Evolutionary conservation across 2,797 vertebrate genomes (phyloP).

Genomic region (Capromys pilorides): DNA sequence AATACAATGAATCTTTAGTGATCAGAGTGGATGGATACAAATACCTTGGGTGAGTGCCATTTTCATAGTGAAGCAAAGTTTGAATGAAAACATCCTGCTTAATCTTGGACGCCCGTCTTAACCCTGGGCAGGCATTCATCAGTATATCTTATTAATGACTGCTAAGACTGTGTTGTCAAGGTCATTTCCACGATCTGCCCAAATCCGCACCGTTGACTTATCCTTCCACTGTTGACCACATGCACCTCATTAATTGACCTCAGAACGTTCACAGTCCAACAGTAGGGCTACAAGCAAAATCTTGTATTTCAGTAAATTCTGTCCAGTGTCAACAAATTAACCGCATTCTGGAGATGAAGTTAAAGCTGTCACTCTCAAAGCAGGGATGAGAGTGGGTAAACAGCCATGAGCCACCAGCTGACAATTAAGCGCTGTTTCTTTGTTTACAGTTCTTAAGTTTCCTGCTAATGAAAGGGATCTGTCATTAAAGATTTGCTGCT

Average conservation of each 20-base stretch:
- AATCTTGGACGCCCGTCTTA: background rate
- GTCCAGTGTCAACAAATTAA: slow-evolving; percentile 22
- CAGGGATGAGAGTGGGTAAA: background rate
- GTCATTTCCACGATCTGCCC: background rate
- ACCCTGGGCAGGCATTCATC: background rate
- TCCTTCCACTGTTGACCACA: background rate
- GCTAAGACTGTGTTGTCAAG: slow-evolving; percentile 9
- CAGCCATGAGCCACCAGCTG: background rate
- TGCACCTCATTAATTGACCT: background rate
- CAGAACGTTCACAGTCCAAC: background rate
- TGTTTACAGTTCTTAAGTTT: slow-evolving; percentile 36
- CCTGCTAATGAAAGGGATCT: slow-evolving; percentile 41
- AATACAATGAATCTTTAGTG: background rate
- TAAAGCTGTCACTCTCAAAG: background rate
- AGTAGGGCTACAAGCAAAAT: background rate
- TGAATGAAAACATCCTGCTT: slow-evolving; percentile 1
- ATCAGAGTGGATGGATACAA: background rate
- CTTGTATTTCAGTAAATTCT: background rate
- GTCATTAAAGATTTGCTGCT: slow-evolving; percentile 43
- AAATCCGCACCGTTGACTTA: background rate
- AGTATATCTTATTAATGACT: slow-evolving; percentile 18
- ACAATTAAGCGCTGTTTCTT: slow-evolving; percentile 18
- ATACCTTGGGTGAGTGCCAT: background rate
- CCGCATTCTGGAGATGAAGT: background rate
- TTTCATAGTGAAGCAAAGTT: slow-evolving; percentile 39